phyloP scores from a whole-genome alignment of 2,113 vertebrate genomes.

The Passer domesticus region DNA sequence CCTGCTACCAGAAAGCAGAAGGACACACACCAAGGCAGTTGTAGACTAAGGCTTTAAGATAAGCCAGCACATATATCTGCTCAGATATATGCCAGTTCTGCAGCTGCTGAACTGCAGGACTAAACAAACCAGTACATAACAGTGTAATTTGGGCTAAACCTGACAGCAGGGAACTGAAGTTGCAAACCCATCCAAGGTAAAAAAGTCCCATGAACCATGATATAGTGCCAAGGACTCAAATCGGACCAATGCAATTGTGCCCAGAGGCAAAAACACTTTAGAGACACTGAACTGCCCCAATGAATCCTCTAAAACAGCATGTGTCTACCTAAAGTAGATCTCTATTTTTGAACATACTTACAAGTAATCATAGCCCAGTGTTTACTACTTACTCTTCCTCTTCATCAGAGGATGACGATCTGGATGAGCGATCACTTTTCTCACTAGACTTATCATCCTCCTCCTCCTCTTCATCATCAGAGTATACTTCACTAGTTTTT shows the following conservation, averaged over 20 bases:
- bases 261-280: not conserved
- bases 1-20: not conserved
- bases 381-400: conserved; percentile 90
- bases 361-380: not conserved
- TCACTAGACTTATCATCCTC: conserved; percentile 98
- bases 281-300: not conserved
- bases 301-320: not conserved
- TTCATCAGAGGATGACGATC: conserved; percentile 91
- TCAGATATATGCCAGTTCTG: not conserved
- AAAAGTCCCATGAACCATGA: not conserved
- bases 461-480: conserved; percentile 96
- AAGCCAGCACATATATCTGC: not conserved
- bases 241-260: not conserved
- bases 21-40: not conserved
- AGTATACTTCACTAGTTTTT: conserved; percentile 97
- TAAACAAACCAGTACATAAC: not conserved
- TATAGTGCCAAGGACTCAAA: not conserved
- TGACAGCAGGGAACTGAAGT: not conserved
- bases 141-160: not conserved
- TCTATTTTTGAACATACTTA: not conserved
- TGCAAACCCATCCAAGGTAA: not conserved
- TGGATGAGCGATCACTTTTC: conserved; percentile 92
- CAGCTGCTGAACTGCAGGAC: not conserved
- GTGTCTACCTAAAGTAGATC: not conserved
- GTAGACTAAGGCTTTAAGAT: not conserved